phyloP scores from a whole-genome alignment of 2,888 invertebrate genomes.

The Euplexia lucipara region DNA sequence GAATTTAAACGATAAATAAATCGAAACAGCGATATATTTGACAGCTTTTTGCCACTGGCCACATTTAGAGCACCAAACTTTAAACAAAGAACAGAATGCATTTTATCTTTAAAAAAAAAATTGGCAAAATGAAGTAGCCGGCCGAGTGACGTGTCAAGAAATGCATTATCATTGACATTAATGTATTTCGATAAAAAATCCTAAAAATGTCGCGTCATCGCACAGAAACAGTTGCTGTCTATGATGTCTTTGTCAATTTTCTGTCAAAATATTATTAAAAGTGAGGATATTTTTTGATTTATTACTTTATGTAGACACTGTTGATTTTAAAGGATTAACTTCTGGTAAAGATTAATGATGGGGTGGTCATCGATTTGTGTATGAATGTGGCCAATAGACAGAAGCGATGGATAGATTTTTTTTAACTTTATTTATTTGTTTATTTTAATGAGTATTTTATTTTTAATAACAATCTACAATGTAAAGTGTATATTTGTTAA shows the following conservation, averaged over 20 bases:
- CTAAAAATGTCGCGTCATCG: constrained; percentile 67
- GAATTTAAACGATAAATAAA: too few species aligned
- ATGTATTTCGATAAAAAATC: constrained; percentile 68
- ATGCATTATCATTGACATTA: constrained; percentile 65
- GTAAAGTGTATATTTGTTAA: too few species aligned
- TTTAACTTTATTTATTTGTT: too few species aligned
- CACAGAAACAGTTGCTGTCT: constrained; percentile 35
- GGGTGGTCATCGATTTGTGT: neutral
- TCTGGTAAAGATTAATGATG: constrained; percentile 30
- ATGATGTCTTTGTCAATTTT: constrained; percentile 69
- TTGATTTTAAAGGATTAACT: constrained; percentile 40
- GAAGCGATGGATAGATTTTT: too few species aligned
- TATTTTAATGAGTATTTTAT: too few species aligned
- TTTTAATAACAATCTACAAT: too few species aligned
- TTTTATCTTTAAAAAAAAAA: constrained; percentile 28
- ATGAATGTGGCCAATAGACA: too few species aligned
- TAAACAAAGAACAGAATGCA: constrained; percentile 4
- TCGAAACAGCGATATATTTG: too few species aligned
- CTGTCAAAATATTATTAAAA: constrained; percentile 52
- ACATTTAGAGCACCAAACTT: constrained; percentile 3
- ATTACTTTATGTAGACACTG: constrained; percentile 22
- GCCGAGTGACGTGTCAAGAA: constrained; percentile 59
- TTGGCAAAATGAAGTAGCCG: constrained; percentile 62
- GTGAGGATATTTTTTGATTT: constrained; percentile 47
- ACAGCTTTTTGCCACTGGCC: too few species aligned